Conservation (phyloP, 2,888 invertebrate genomes). For the Campoplex nolae region DNA sequence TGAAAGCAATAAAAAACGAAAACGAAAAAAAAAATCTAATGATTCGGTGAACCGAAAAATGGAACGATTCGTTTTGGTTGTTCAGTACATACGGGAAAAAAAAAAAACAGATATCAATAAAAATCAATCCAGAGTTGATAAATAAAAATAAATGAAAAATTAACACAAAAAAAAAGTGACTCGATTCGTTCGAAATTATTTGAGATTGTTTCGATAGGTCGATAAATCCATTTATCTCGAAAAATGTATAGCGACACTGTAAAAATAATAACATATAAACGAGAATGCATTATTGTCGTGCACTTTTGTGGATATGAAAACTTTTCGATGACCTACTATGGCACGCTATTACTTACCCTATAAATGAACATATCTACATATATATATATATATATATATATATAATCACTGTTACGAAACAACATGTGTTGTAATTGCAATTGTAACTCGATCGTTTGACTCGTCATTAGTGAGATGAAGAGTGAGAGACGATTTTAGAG, state of each 20-base stretch:
- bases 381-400: conserved; percentile 22
- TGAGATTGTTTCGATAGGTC: not conserved
- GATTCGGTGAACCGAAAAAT: too few relatives aligned
- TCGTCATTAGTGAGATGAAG: conserved; percentile 4
- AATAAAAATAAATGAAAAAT: not conserved
- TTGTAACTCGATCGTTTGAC: conserved; percentile 13
- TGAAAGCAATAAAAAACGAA: not conserved
- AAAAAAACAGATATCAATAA: too few relatives aligned
- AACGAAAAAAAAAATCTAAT: not conserved
- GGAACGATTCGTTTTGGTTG: too few relatives aligned
- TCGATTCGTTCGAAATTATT: not conserved
- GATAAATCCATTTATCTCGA: conserved; percentile 34
- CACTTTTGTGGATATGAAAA: conserved; percentile 53
- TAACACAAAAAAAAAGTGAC: not conserved
- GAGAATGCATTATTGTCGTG: conserved; percentile 60
- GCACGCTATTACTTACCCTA: conserved; percentile 50
- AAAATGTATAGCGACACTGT: not conserved
- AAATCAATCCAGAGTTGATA: not conserved
- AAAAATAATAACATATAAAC: conserved; percentile 27
- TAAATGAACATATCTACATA: conserved; percentile 10
- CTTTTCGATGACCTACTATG: conserved; percentile 31
- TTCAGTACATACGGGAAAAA: too few relatives aligned
- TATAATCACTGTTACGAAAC: conserved; percentile 3
- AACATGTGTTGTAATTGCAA: conserved; percentile 25
- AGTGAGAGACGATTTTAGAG: conserved; percentile 14